A percentile compares a stretch with the other conserved stretches of the same genome.
phyloP scores from a whole-genome alignment of 2,797 vertebrate genomes.

The Sebastes diaconus region DNA sequence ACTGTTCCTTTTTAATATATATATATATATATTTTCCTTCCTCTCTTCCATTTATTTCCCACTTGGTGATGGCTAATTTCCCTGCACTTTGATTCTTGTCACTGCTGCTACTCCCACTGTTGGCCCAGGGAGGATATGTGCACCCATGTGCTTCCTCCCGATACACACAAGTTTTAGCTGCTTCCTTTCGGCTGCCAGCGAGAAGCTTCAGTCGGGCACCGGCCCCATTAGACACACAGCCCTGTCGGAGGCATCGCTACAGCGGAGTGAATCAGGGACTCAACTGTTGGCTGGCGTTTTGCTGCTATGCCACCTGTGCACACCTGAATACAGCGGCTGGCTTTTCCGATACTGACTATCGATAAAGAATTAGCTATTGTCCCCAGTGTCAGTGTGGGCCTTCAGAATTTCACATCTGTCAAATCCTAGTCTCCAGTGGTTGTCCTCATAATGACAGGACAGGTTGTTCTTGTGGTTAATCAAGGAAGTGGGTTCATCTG shows the following conservation, averaged over 20 bases:
- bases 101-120: not conserved
- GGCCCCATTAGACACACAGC: not conserved
- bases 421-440: not conserved
- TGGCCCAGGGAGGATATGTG: not conserved
- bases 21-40: not conserved
- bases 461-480: constrained; percentile 16
- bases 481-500: constrained; percentile 29
- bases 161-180: not conserved
- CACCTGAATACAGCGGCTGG: not conserved
- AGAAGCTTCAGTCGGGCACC: not conserved
- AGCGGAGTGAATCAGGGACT: not conserved
- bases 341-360: not conserved
- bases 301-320: not conserved
- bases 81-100: not conserved
- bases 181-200: not conserved
- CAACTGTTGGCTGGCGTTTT: not conserved
- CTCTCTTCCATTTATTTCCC: not conserved
- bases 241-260: constrained; percentile 1
- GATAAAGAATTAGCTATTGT: not conserved
- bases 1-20: not conserved
- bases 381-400: not conserved
- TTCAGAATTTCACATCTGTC: not conserved
- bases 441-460: constrained; percentile 18
- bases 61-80: not conserved
- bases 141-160: constrained; percentile 3